Base-by-base conservation (phyloP, 2,888 invertebrate species). In the Aphidius colemani region DNA sequence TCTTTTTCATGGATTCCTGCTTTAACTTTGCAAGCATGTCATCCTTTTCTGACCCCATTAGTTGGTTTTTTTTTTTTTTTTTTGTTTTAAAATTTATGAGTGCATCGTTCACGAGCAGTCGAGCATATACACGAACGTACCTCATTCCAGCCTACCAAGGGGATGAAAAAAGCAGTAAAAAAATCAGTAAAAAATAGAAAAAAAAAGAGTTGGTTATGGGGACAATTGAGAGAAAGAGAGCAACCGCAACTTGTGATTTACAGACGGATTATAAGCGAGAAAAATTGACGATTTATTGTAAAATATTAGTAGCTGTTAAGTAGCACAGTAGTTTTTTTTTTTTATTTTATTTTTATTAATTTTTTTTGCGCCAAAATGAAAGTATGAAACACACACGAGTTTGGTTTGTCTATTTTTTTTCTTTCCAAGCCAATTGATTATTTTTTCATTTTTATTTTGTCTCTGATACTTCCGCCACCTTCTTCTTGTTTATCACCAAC, bases 251-350 rank as follows among this genome's bases (percentile, higher is more conserved):
- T 62, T 59, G 69, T 74, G 76, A 76, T 76, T 76, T 76, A 76
- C 73, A 70, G 68, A 70, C 74, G 70, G 71, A 75, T 76, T 75
- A 75, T 75, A 74, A 75, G 74, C 74, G 74, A 74, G 75, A 74
- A 72, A 71, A 75, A 76, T 76, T 74, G 74, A 72, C 74, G 73
- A 78, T 77, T 76, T 74, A 74, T 75, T 73, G 74, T 72, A 71
- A 74, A 74, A 76, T 75, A 77, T 73, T 73, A 71, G 67, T 67
- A 71, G 70, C 71, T 71, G 71, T 72, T 71, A 73, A 72, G 69
- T 70, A 72, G 51, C 59, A 39, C 63, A 59, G 60, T 63, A 58
- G 65, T 60, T 58, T 66, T 65, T 43, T 66, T 53, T 58, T 65
- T 62, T 65, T 46, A 63, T 68, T 53, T 51, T 9, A 61, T 64